A percentile compares a stretch with the other conserved stretches of the same genome.
Evolutionary conservation across 2,888 invertebrate genomes (phyloP).

Genomic region (Dorcus parallelipipedus): DNA sequence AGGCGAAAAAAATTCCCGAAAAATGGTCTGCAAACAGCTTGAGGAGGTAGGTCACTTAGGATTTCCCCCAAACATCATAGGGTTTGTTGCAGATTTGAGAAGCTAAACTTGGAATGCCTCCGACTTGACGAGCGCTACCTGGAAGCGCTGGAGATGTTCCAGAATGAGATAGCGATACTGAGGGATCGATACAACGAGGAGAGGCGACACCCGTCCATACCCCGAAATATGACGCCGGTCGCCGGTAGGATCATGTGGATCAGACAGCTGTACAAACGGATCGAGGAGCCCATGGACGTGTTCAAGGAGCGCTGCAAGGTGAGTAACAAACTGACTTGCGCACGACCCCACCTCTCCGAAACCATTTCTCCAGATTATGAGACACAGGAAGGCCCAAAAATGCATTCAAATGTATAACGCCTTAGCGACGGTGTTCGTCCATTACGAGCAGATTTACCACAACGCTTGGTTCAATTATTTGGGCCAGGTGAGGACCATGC

Average conservation of each 20-base stretch:
- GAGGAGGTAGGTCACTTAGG: not conserved
- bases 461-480: constrained; percentile 76
- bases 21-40: too few species aligned
- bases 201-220: constrained; percentile 68
- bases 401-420: constrained; percentile 77
- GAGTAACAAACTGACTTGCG: not conserved
- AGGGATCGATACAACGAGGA: constrained; percentile 77
- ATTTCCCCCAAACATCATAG: not conserved
- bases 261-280: constrained; percentile 68
- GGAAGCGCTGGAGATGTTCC: constrained; percentile 64
- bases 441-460: constrained; percentile 81
- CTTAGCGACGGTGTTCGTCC: constrained; percentile 72
- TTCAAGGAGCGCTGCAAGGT: constrained; percentile 47
- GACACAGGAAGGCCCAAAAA: constrained; percentile 66
- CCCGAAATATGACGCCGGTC: constrained; percentile 75
- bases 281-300: constrained; percentile 72
- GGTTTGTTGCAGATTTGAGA: constrained; percentile 61
- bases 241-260: constrained; percentile 82
- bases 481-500: constrained; percentile 55
- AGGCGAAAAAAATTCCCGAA: too few species aligned
- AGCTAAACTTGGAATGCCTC: constrained; percentile 66
- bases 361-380: constrained; percentile 48
- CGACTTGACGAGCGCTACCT: constrained; percentile 73
- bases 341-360: too few species aligned
- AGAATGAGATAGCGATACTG: constrained; percentile 65